Evolutionary conservation across 2,888 invertebrate species (phyloP).

Genomic region (Mythimna loreyi): DNA sequence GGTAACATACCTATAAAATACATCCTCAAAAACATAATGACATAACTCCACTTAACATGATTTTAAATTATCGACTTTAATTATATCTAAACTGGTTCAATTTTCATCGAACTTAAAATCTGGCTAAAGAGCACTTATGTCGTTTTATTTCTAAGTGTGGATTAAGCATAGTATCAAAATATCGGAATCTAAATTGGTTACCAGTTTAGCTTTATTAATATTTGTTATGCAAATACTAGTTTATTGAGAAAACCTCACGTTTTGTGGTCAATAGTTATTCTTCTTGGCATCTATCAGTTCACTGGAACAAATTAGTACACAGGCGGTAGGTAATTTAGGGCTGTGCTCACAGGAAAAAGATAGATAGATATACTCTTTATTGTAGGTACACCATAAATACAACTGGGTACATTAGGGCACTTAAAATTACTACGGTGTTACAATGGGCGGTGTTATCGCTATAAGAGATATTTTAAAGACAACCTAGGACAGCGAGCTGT

Average conservation of each 20-base stretch:
- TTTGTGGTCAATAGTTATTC: constrained; percentile 37
- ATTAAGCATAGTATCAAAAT: constrained; percentile 15
- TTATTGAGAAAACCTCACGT: constrained; percentile 40
- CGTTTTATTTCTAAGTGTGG: not conserved
- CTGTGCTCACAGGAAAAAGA: constrained; percentile 23
- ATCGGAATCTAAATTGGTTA: constrained; percentile 35
- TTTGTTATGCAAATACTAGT: constrained; percentile 49
- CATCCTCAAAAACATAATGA: constrained; percentile 3
- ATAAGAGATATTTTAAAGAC: too few relatives aligned
- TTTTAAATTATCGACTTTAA: constrained; percentile 3
- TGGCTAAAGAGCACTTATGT: not conserved
- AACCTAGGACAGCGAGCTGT: too few relatives aligned
- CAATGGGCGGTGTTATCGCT: too few relatives aligned
- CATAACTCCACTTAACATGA: constrained; percentile 4
- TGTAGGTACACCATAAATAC: too few relatives aligned
- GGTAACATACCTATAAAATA: constrained; percentile 30
- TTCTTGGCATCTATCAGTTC: constrained; percentile 46
- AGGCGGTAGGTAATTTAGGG: constrained; percentile 61
- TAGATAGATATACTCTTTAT: too few relatives aligned
- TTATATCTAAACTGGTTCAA: not conserved
- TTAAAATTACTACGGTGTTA: too few relatives aligned
- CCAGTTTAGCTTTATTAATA: constrained; percentile 39
- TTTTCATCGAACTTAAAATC: not conserved
- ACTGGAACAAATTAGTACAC: constrained; percentile 67
- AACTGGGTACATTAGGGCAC: too few relatives aligned